Evolutionary conservation across 2,113 vertebrate genomes (phyloP).

Genomic region (Callithrix jacchus): DNA sequence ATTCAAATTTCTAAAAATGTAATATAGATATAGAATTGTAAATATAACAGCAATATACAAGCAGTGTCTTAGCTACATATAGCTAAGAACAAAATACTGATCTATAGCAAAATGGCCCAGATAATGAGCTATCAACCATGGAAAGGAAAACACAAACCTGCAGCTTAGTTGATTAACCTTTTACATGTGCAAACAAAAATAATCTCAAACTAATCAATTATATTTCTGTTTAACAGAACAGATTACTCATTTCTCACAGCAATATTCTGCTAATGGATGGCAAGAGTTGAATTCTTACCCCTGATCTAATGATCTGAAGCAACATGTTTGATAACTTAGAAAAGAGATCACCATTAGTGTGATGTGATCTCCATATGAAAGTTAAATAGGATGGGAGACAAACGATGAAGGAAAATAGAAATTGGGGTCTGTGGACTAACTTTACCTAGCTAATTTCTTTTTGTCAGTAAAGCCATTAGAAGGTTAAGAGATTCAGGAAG

Average conservation of each 20-base stretch:
- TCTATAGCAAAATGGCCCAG: not conserved
- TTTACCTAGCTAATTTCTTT: not conserved
- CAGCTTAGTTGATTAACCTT: slow-evolving; percentile 46
- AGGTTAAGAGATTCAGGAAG: not conserved
- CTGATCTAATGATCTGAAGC: not conserved
- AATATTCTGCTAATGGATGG: not conserved
- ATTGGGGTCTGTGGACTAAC: not conserved
- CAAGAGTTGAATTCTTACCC: not conserved
- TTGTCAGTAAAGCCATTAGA: not conserved
- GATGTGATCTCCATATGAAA: not conserved
- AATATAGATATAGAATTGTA: not conserved
- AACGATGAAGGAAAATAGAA: not conserved
- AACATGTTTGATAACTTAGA: not conserved
- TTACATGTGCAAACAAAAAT: slow-evolving; percentile 16
- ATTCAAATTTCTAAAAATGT: not conserved
- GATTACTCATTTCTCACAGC: slow-evolving; percentile 22
- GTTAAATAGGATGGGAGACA: not conserved
- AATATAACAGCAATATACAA: not conserved
- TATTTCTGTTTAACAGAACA: not conserved
- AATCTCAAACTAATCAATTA: slow-evolving; percentile 29
- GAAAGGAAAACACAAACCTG: not conserved
- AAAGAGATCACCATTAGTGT: not conserved
- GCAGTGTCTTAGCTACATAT: not conserved
- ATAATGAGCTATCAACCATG: not conserved
- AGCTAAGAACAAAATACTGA: not conserved